Base-by-base conservation (phyloP, 1,140 invertebrate genomes). In the Mycetomoellerius zeteki region DNA sequence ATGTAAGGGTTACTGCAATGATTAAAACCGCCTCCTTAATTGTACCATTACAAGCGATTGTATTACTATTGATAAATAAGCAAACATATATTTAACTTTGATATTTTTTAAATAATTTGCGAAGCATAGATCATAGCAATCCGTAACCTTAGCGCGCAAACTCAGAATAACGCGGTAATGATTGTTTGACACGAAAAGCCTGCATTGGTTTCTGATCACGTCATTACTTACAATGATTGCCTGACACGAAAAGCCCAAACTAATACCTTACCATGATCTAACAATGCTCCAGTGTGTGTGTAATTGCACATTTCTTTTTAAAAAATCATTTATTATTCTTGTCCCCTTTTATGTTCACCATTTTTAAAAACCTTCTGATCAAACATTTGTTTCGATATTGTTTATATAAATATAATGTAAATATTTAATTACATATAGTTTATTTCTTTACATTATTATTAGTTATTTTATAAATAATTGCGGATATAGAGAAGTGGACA, bases 141-240 rank as follows among this genome's bases (percentile, higher is more conserved):
- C 10, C 10, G 10, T 24, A 30, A 33, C 8, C 24, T 58, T 19
- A 43, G 10, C 33, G 10, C n/a, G 3, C 30, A 33, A 43, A 7
- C n/a, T 56, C 21, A 10, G 21, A 33, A 37, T 8, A 19, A 16
- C 19, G n/a, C 12, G 67, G 37, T 82, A 73, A 82, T 47, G 80
- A 82, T 72, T 30, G 52, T 19, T 43, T 47, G 50, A 58, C 67
- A 82, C 67, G 80, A 47, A 82, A 73, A 73, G 54, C 37, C 7
- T 37, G 80, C 80, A 58, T 33, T 33, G 52, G 16, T 73, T 82
- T 82, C 54, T 73, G 67, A 82, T 82, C 80, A 73, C 52, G 64
- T 81, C 50, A 73, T 82, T 73, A 56, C 30, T 52, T 16, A 65
- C 65, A 58, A 73, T 82, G 67, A 82, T 82, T 58, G 67, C 19